Evolutionary conservation across 2,113 vertebrate genomes (phyloP), one percentile per base, ranked within the genome.

Genomic region (Tragelaphus strepsiceros): DNA sequence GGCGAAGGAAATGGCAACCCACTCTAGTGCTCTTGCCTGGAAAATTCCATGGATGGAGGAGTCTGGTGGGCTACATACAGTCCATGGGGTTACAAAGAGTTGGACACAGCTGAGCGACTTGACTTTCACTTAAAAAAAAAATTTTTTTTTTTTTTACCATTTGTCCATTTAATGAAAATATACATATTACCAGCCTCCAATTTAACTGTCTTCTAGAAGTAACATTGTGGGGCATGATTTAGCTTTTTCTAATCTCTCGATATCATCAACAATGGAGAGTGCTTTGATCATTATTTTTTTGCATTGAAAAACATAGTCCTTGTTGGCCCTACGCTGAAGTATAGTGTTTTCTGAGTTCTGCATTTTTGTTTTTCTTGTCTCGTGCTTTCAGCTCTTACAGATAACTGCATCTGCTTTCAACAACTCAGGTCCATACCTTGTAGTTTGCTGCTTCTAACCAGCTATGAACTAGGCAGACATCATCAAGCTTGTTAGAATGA

Each of bases 381-480:
- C 35, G 5, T 96, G 61, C 49, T 92, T 94, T 95, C 53, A 96
- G 54, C 39, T 94, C 49, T 92, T 95, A 30, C 28, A 93, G 46
- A 35, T 96, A 59, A 35, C 22, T 94, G 13, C 92, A 17, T 89
- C 91, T 96, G 62, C 56, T 12, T 87, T 97, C 94, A 97, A 13
- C 67, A 96, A 32, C 30, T 87, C 11, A 71, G 88, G 77, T 32
- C 32, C 35, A 49, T 94, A 67, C 43, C 30, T 94, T 96, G 87
- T 92, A 96, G 87, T 94, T 96, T 97, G 30, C 22, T 98, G 35
- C 88, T 97, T 96, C 59, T 97, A 95, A 90, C 54, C 53, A 94
- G 43, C 39, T 88, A 4, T 92, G 30, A 85, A 13, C 59, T 82
- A 74, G 54, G 64, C 43, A 94, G 71, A 51, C 30, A 84, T 96